phyloP scores from a whole-genome alignment of 2,113 vertebrate genomes.

The Pteronura brasiliensis region DNA sequence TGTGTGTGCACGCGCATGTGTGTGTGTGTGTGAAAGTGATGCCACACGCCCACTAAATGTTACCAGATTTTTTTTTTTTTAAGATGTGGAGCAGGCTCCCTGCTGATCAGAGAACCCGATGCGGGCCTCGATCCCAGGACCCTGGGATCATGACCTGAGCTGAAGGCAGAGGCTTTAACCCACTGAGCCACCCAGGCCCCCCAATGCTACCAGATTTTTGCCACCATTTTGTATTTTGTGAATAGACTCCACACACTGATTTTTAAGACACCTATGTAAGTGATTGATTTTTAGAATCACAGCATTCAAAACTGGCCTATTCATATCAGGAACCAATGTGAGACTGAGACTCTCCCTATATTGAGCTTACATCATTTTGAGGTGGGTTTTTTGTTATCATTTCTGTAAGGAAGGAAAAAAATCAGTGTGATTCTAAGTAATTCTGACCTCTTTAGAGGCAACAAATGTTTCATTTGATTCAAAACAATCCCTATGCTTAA shows the following conservation, averaged over 20 bases:
- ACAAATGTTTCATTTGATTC: constrained; percentile 44
- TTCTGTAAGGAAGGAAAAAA: constrained; percentile 24
- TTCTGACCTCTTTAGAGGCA: constrained; percentile 53
- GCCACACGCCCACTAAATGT: neutral
- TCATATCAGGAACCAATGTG: neutral
- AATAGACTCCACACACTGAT: neutral
- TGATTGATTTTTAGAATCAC: neutral
- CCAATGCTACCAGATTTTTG: neutral
- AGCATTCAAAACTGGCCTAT: neutral
- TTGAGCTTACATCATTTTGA: neutral
- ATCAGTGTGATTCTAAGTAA: constrained; percentile 50
- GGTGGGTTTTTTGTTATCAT: constrained; percentile 17
- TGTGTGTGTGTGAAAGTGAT: neutral
- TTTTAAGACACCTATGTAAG: neutral
- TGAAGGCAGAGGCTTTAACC: no score
- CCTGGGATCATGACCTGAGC: no score
- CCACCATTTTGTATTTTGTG: neutral
- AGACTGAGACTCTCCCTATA: neutral
- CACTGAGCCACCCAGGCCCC: no score
- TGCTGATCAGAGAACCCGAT: no score
- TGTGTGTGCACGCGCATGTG: neutral
- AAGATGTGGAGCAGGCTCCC: no score
- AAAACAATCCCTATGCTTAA: neutral
- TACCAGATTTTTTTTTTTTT: neutral
- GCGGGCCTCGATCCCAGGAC: no score